Evolutionary conservation across 2,113 vertebrate species (phyloP).

Genomic region (Centropus bengalensis): DNA sequence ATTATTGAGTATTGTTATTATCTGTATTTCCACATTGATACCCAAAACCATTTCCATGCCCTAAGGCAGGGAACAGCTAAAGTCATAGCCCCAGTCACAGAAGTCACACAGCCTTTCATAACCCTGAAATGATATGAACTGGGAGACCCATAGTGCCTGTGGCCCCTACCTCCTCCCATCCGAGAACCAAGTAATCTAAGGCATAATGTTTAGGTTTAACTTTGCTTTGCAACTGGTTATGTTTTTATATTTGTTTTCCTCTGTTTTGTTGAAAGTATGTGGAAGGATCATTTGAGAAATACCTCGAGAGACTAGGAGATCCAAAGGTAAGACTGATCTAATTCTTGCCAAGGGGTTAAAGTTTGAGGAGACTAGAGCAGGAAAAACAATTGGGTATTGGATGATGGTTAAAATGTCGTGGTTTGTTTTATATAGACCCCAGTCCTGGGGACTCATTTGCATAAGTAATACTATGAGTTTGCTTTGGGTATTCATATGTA

Average conservation of each 20-base stretch:
- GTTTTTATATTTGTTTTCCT: background rate
- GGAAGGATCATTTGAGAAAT: slow-evolving; percentile 96
- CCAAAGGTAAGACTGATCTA: slow-evolving; percentile 84
- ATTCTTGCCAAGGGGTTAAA: background rate
- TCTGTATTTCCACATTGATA: background rate
- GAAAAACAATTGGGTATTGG: background rate
- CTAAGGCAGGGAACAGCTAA: background rate
- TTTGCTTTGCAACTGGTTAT: background rate
- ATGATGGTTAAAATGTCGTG: background rate
- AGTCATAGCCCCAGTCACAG: background rate
- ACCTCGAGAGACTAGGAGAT: slow-evolving; percentile 91
- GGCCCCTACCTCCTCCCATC: accelerated
- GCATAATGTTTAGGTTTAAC: background rate
- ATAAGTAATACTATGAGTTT: background rate
- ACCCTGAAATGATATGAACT: background rate
- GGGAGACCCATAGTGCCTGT: background rate
- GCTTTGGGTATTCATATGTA: accelerated
- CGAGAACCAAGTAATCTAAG: background rate
- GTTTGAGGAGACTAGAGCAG: background rate
- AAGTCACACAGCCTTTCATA: background rate
- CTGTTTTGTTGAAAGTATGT: slow-evolving; percentile 84
- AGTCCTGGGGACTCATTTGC: background rate
- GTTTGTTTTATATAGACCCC: background rate
- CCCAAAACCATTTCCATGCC: accelerated
- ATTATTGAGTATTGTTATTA: background rate